phyloP scores from a whole-genome alignment of 2,888 invertebrate genomes.

The Brenthis hecate region DNA sequence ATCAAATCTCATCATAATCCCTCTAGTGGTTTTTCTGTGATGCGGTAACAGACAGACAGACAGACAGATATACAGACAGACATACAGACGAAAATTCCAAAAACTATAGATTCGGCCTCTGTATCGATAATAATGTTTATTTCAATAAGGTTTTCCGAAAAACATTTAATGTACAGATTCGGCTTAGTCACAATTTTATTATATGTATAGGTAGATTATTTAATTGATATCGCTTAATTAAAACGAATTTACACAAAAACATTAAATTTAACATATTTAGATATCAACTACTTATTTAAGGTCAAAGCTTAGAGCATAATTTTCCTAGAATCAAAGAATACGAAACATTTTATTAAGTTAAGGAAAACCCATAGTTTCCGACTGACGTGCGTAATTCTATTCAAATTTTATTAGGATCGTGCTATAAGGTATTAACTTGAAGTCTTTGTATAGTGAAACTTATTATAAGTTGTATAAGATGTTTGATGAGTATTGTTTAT shows the following conservation, averaged over 20 bases:
- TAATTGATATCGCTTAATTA: too few species aligned
- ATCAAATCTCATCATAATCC: too few species aligned
- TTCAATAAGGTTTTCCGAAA: too few species aligned
- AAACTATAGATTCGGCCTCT: too few species aligned
- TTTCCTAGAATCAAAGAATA: slow-evolving; percentile 12
- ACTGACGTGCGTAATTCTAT: slow-evolving; percentile 10
- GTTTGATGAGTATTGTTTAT: neutral
- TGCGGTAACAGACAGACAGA: too few species aligned
- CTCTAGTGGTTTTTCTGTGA: too few species aligned
- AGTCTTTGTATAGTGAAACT: neutral
- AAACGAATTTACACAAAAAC: neutral
- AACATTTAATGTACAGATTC: too few species aligned
- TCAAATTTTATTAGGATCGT: slow-evolving; percentile 13
- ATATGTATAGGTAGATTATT: too few species aligned
- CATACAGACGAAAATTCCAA: too few species aligned
- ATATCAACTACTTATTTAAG: neutral
- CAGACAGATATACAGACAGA: too few species aligned
- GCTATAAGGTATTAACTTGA: neutral
- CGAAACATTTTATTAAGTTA: slow-evolving; percentile 11
- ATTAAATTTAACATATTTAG: neutral
- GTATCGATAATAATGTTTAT: too few species aligned
- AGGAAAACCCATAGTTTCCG: slow-evolving; percentile 20
- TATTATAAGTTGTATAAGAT: slow-evolving; percentile 1
- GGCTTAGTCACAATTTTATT: too few species aligned
- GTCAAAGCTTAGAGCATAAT: neutral